Base-by-base conservation (phyloP, 2,113 vertebrate species). In the Gallinago paraguaiae region DNA sequence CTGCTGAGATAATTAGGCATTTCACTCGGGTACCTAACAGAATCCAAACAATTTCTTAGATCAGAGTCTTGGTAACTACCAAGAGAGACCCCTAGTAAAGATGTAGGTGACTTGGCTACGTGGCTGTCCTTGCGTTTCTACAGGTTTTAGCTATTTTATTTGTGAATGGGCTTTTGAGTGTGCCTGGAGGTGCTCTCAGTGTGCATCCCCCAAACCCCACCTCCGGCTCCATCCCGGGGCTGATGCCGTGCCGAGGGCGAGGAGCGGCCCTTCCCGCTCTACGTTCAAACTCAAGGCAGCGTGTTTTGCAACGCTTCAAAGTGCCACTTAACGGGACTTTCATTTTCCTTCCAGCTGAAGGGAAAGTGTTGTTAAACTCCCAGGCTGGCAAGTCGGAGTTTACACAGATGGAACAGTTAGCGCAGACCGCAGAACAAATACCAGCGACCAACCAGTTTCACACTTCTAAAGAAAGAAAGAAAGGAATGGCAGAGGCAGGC, bases 381-480 rank as follows among this genome's bases (percentile, higher is more conserved):
- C 96, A 77, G 83, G 94, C 88, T 98, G 98, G 98, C 98, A 97
- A 86, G 93, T 75, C 4, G 41, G 96, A 98, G 98, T 98, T 98
- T 98, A 97, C 97, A 98, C 97, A 98, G 98, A 98, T 98, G 98
- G 98, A 98, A 98, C 97, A 98, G 98, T 98, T 98, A 98, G 98
- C 70, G 45, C 95, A 97, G 97, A 98, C 98, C 98, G 87, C 98
- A 98, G 98, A 97, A 95, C 97, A 98, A 98, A 98, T 98, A 98
- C 98, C 98, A 98, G 97, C 97, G 23, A 98, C 97, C 97, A 97
- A 97, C 97, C 98, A 97, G 97, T 96, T 98, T 98, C 98, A 98
- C 98, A 98, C 98, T 98, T 98, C 97, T 97, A 98, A 98, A 98
- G 97, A 98, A 98, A 97, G 97, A 98, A 95, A 98, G 98, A 98